phyloP scores from a whole-genome alignment of 2,888 invertebrate species.

The Orchesellides sinensis region DNA sequence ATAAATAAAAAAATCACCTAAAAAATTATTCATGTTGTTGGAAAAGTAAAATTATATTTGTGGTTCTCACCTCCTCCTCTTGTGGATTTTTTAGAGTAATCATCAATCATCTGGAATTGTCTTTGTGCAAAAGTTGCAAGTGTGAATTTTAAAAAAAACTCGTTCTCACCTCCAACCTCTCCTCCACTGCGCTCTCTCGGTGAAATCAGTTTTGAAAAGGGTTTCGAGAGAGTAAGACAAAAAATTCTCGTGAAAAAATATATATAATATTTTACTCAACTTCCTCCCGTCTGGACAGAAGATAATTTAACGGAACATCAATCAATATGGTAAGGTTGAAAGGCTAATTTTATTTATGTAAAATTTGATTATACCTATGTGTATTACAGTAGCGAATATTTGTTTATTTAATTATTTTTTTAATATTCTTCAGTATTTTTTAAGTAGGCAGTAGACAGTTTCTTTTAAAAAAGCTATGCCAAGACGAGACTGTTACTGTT shows the following conservation, averaged over 20 bases:
- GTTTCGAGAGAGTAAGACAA: background rate
- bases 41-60: too few species aligned
- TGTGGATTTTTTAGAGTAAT: too few species aligned
- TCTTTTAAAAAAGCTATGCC: too few species aligned
- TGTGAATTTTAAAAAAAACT: background rate
- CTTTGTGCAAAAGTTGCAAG: conserved; percentile 16
- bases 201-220: conserved; percentile 1
- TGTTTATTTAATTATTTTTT: background rate
- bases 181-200: too few species aligned
- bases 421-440: background rate
- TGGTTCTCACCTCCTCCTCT: too few species aligned
- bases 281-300: conserved; percentile 21
- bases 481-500: too few species aligned
- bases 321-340: conserved; percentile 58
- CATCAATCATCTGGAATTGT: too few species aligned
- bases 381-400: too few species aligned
- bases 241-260: background rate
- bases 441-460: background rate
- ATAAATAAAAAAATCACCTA: too few species aligned
- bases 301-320: conserved; percentile 43
- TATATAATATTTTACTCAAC: background rate
- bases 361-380: too few species aligned
- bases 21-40: too few species aligned
- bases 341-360: too few species aligned
- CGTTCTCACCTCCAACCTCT: background rate